Evolutionary conservation across 1,140 invertebrate genomes (phyloP).

Genomic region (Stegodyphus dumicola): DNA sequence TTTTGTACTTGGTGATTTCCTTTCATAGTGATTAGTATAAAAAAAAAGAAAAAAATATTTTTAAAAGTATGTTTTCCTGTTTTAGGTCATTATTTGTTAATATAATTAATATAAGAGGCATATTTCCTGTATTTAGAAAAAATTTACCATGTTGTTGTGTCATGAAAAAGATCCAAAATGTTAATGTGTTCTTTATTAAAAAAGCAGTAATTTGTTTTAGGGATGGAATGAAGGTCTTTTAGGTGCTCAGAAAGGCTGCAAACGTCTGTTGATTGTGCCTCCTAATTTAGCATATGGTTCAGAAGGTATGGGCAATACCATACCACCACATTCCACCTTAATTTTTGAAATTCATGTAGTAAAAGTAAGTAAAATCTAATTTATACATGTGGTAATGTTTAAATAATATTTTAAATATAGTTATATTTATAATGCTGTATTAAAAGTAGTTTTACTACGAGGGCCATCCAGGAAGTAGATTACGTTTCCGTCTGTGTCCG

Average conservation of each 20-base stretch:
- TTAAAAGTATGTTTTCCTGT: no score
- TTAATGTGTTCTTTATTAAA: no score
- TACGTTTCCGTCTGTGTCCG: no score
- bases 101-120: no score
- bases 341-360: conserved; percentile 68
- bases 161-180: no score
- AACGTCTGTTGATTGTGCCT: conserved; percentile 68
- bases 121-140: no score
- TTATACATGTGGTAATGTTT: neutral
- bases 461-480: no score
- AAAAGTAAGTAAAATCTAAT: conserved; percentile 62
- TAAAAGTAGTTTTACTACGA: neutral
- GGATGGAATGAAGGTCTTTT: conserved; percentile 68
- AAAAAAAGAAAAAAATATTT: no score
- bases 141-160: no score
- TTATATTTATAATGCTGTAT: neutral
- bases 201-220: conserved; percentile 61
- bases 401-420: neutral
- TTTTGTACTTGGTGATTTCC: neutral
- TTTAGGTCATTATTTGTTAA: no score
- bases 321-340: conserved; percentile 68
- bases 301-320: conserved; percentile 65
- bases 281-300: conserved; percentile 67
- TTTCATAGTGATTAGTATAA: neutral
- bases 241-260: conserved; percentile 68